A percentile compares a stretch with the other conserved stretches of the same genome.
phyloP scores from a whole-genome alignment of 2,888 invertebrate genomes.

The Cantharis rufa region DNA sequence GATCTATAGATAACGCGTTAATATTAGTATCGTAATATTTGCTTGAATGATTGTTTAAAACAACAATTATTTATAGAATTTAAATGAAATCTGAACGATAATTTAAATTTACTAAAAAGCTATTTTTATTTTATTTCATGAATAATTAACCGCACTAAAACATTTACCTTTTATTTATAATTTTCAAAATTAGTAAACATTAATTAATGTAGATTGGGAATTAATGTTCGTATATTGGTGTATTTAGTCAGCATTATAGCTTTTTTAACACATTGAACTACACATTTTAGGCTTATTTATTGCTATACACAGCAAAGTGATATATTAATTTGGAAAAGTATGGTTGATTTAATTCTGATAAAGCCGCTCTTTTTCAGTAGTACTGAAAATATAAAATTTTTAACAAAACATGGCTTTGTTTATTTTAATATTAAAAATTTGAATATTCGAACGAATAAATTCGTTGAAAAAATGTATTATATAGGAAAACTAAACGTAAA shows the following conservation, averaged over 20 bases:
- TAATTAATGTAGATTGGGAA: background rate
- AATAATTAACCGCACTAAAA: background rate
- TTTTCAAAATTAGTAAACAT: background rate
- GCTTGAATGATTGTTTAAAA: background rate
- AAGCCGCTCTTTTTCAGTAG: background rate
- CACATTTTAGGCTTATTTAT: background rate
- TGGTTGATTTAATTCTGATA: background rate
- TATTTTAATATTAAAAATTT: background rate
- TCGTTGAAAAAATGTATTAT: background rate
- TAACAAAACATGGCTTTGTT: background rate
- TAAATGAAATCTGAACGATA: background rate
- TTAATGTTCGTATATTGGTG: background rate
- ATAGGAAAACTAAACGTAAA: background rate
- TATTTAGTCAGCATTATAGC: background rate
- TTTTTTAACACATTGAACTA: background rate
- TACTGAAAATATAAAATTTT: background rate
- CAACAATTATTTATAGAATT: background rate
- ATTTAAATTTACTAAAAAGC: no score
- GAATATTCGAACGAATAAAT: background rate
- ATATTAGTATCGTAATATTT: background rate
- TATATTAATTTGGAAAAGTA: background rate
- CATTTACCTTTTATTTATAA: background rate
- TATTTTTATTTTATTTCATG: no score
- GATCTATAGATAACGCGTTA: background rate
- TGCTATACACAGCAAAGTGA: background rate